Evolutionary conservation across 2,888 invertebrate genomes (phyloP), one percentile per base, ranked within the genome.

Genomic region (Leucophenga maculata): DNA sequence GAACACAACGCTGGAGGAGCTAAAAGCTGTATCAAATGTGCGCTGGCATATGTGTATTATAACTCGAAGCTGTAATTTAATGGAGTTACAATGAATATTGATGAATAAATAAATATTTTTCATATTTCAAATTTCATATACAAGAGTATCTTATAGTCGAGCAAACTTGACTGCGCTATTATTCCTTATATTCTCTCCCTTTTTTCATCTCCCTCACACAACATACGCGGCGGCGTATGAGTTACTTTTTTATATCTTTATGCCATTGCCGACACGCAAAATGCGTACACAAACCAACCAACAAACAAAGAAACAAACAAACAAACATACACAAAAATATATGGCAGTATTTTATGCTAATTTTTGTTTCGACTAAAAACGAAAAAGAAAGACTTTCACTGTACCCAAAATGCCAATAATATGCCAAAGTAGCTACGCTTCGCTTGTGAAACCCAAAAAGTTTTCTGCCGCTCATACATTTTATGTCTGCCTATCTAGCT

Each of bases 381-480:
- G 8, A 57, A 22, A 57, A 18, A 57, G 26, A 39, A 50, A n/a
- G 39, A 60, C 59, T 60, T 60, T 60, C 59, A 31, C 59, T 60
- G 59, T 39, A 39, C 55, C 55, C 50, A 50, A 55, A 55, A 55
- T 14, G 55, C 55, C 55, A 55, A 55, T 55, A 55, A 55, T 55
- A 18, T 39, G 39, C 39, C 39, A 39, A 39, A 39, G 39, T 39
- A 11, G 39, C 20, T 22, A 14, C 14, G 20, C 18, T 55, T 52
- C 14, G 20, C 18, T 55, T 52, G 16, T 52, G 16, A 14, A 16
- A 9, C 16, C 55, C 55, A 3, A 22, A 55, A 26, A 9, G 4
- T 32, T 32, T 32, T 32, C 32, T 32, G 8, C 32, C 8, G 6
- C 8, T 32, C 32, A 32, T 6, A 32, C 32, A 32, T 32, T 39